Evolutionary conservation across 2,888 invertebrate species (phyloP).

Genomic region (Napeogenes inachia): DNA sequence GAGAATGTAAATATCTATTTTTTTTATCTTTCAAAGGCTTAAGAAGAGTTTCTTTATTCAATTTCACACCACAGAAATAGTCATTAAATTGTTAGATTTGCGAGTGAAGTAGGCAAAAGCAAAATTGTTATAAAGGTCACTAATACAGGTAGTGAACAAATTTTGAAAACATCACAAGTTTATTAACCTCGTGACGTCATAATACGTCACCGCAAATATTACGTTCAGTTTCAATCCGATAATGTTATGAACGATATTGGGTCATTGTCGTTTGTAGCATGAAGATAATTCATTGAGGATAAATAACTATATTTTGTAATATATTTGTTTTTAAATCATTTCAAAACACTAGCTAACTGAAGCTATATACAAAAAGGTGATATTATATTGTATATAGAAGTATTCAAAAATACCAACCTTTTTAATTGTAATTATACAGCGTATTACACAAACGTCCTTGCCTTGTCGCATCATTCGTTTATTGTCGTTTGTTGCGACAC

Average conservation of each 20-base stretch:
- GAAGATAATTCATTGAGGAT: conserved; percentile 5
- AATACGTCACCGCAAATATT: conserved; percentile 30
- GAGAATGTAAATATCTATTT: background rate
- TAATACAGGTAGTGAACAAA: background rate
- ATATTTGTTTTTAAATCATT: no score
- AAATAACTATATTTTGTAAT: no score
- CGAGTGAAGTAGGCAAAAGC: background rate
- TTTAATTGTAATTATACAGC: conserved; percentile 8
- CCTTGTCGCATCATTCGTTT: conserved; percentile 16
- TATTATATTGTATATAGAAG: no score
- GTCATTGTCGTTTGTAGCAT: conserved; percentile 41
- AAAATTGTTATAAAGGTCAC: background rate
- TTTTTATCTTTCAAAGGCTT: background rate
- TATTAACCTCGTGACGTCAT: conserved; percentile 35
- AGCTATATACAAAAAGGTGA: background rate
- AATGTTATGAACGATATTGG: conserved; percentile 45
- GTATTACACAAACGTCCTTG: conserved; percentile 16
- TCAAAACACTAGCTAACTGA: no score
- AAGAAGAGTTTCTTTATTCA: no score
- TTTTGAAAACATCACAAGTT: conserved; percentile 16
- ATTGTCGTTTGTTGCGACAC: conserved; percentile 13
- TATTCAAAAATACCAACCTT: background rate
- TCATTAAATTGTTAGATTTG: no score
- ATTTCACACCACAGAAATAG: no score
- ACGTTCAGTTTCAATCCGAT: conserved; percentile 34